Conservation (phyloP, 2,888 invertebrate genomes). For the Caenorhabditis sp. region DNA sequence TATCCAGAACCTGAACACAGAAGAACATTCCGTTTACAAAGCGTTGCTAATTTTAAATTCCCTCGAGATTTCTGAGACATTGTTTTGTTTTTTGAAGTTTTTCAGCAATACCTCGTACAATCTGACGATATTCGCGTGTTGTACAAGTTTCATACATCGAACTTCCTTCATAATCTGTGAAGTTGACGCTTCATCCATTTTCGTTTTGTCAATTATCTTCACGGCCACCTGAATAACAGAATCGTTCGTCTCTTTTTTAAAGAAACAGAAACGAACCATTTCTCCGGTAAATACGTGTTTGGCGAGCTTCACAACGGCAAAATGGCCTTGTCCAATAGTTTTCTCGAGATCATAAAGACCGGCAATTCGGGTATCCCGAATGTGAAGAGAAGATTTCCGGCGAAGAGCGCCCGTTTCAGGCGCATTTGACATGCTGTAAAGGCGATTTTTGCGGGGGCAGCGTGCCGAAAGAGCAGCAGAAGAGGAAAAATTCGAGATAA, state of each 20-base stretch:
- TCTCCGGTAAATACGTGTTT: constrained; percentile 98
- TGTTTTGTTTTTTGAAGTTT: not conserved
- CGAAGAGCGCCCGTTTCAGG: constrained; percentile 57
- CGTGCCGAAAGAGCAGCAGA: not conserved
- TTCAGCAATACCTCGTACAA: constrained; percentile 89
- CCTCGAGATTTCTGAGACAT: not conserved
- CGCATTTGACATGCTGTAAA: constrained; percentile 52
- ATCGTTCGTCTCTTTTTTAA: not conserved
- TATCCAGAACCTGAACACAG: constrained; percentile 85
- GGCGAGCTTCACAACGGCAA: constrained; percentile 97
- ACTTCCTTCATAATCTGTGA: constrained; percentile 92
- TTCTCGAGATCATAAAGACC: constrained; percentile 97
- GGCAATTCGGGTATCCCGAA: constrained; percentile 67
- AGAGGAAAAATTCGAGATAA: constrained; percentile 7
- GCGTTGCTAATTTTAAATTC: not conserved
- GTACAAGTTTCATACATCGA: constrained; percentile 98
- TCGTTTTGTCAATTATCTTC: constrained; percentile 94
- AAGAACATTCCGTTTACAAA: not conserved
- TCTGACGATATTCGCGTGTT: constrained; percentile 98
- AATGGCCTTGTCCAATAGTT: constrained; percentile 97
- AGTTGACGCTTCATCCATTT: constrained; percentile 94
- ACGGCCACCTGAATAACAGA: constrained; percentile 81
- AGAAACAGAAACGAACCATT: too few species aligned
- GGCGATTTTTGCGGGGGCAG: not conserved
- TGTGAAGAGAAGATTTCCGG: constrained; percentile 53